Percentiles rank a stretch among this genome's conserved stretches.
These are phyloP conservation scores for Xylocopa sonorina DNA, from an alignment of 1,140 invertebrate species.

Conservation along the genomic window DNA sequence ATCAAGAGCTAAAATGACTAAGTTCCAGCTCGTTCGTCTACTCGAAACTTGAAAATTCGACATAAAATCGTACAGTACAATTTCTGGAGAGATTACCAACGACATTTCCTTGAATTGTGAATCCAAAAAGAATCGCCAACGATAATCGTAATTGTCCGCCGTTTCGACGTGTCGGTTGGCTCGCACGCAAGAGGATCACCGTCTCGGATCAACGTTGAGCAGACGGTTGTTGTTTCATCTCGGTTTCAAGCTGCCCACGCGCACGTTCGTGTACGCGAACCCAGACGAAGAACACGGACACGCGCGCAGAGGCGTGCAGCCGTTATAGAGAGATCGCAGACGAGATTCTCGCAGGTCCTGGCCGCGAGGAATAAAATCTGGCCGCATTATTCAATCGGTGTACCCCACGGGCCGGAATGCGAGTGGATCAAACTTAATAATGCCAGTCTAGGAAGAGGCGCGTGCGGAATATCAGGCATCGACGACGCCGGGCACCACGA, in stretches of 20 bases:
- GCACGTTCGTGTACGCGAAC: not conserved
- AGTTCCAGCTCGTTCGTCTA: no score
- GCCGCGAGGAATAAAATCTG: constrained; percentile 75
- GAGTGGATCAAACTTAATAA: constrained; percentile 79
- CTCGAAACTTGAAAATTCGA: no score
- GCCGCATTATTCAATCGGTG: constrained; percentile 78
- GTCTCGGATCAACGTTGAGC: constrained; percentile 39
- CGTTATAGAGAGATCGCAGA: constrained; percentile 70
- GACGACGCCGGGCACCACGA: constrained; percentile 67
- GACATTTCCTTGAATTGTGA: no score
- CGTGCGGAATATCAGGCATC: constrained; percentile 65
- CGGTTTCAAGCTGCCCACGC: constrained; percentile 50
- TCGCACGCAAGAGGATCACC: no score
- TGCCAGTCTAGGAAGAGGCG: constrained; percentile 68
- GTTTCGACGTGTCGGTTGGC: not conserved
- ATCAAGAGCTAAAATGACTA: no score
- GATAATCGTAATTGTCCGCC: no score
- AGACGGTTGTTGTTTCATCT: constrained; percentile 40
- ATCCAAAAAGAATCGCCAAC: no score
- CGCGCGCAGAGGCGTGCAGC: constrained; percentile 7
- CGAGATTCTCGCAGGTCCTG: constrained; percentile 66
- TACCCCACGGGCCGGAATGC: constrained; percentile 74
- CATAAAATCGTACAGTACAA: no score
- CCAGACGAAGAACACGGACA: not conserved
- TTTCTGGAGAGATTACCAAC: no score